These are phyloP conservation scores for Xyliphius kryptos DNA, from an alignment of 2,113 vertebrate genomes.

Conservation along the genomic window DNA sequence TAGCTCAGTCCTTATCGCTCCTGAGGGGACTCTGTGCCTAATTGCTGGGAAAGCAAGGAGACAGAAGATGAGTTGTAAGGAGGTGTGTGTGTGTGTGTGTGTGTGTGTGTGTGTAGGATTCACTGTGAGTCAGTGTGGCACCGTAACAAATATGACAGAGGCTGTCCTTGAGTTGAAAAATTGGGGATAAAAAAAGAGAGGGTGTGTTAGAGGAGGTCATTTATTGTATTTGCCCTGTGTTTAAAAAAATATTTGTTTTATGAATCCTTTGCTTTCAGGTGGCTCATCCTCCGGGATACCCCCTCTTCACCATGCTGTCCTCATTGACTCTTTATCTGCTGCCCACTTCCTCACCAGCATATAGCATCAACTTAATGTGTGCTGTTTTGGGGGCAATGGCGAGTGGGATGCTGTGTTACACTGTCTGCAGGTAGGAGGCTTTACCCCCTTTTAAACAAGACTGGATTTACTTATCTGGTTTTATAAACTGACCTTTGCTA, in stretches of 20 bases:
- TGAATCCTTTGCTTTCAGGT: constrained; percentile 62
- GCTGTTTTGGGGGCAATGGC: constrained; percentile 76
- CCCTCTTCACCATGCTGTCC: constrained; percentile 84
- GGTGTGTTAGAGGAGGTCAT: neutral
- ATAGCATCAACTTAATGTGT: constrained; percentile 81
- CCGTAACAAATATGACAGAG: constrained; percentile 19
- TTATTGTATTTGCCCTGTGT: neutral
- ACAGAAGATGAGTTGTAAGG: constrained; percentile 36
- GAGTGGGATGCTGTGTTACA: constrained; percentile 78
- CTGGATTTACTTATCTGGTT: no score
- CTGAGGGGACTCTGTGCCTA: constrained; percentile 68
- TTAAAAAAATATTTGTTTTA: no score
- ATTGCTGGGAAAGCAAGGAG: constrained; percentile 67
- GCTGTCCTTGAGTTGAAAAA: constrained; percentile 29
- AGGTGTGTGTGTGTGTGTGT: constrained; percentile 3
- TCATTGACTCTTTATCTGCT: constrained; percentile 63
- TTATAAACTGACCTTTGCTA: no score
- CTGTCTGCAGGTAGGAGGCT: constrained; percentile 79
- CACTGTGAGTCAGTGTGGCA: constrained; percentile 10
- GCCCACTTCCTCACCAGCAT: constrained; percentile 73
- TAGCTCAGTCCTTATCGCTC: constrained; percentile 69
- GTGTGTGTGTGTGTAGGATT: neutral
- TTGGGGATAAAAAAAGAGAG: neutral
- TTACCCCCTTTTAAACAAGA: neutral
- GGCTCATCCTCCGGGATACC: constrained; percentile 94